phyloP scores from a whole-genome alignment of 2,113 vertebrate species.

The Silurus asotus region DNA sequence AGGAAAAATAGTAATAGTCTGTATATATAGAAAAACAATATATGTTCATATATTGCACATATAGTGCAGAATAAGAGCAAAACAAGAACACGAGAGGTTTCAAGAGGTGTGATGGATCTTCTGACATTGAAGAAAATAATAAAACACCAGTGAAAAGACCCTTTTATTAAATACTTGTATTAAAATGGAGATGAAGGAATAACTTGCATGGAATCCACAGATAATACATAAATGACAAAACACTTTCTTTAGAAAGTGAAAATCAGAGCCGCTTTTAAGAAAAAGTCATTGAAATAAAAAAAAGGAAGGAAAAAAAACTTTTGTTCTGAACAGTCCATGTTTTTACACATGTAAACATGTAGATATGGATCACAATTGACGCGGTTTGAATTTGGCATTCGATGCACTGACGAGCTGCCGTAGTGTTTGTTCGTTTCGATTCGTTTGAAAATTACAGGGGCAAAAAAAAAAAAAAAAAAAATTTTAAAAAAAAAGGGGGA shows the following conservation, averaged over 20 bases:
- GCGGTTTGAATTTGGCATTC: slow-evolving; percentile 50
- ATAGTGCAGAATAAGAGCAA: slow-evolving; percentile 17
- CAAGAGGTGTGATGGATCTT: not conserved
- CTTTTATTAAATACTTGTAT: slow-evolving; percentile 49
- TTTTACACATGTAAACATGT: slow-evolving; percentile 22
- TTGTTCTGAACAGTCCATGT: slow-evolving; percentile 23
- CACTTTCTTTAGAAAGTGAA: not conserved
- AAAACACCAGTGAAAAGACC: slow-evolving; percentile 44
- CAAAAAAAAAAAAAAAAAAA: not conserved
- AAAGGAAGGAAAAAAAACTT: not conserved
- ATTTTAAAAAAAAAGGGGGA: not conserved
- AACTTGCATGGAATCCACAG: slow-evolving; percentile 52
- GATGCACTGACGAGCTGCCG: slow-evolving; percentile 53
- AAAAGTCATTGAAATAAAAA: slow-evolving; percentile 58
- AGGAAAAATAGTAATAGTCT: slow-evolving; percentile 38
- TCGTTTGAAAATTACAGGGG: not conserved
- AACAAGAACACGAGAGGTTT: not conserved
- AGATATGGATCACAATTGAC: slow-evolving; percentile 27
- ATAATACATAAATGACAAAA: slow-evolving; percentile 44
- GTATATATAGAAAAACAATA: slow-evolving; percentile 30
- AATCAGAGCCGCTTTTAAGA: not conserved
- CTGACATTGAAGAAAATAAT: slow-evolving; percentile 24
- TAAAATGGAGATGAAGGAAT: slow-evolving; percentile 45
- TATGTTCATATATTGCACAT: slow-evolving; percentile 40
- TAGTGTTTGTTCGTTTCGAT: slow-evolving; percentile 42